These are phyloP conservation scores for Mimachlamys varia DNA, from an alignment of 2,888 invertebrate genomes.

Conservation along the genomic window DNA sequence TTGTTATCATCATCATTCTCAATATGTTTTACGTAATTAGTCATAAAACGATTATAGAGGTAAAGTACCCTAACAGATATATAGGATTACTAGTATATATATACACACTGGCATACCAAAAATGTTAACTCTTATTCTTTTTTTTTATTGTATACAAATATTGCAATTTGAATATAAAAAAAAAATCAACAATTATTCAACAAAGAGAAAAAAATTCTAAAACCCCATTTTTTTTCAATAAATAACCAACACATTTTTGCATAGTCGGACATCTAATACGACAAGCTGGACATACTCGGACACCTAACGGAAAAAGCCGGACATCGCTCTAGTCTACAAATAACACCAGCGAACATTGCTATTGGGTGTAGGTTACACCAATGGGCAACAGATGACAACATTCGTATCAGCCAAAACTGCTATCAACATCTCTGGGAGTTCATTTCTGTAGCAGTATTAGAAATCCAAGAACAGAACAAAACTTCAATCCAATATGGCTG, in stretches of 20 bases:
- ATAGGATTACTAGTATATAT: conserved; percentile 10
- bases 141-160: conserved; percentile 35
- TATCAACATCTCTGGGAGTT: not conserved
- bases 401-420: conserved; percentile 20
- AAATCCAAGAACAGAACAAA: not conserved
- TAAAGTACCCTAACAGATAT: not conserved
- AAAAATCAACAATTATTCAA: conserved; percentile 1
- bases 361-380: too few species aligned
- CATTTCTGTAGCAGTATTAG: not conserved
- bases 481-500: not conserved
- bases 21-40: not conserved
- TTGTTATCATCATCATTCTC: conserved; percentile 5
- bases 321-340: not conserved
- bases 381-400: not conserved
- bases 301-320: not conserved
- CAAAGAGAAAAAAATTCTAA: conserved; percentile 17
- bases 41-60: conserved; percentile 14
- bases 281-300: conserved; percentile 12
- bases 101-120: conserved; percentile 13
- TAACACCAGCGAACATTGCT: too few species aligned
- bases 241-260: conserved; percentile 23
- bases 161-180: conserved; percentile 31
- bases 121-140: not conserved
- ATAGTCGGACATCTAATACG: conserved; percentile 7
- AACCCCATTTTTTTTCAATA: conserved; percentile 8